Conservation (phyloP, 2,888 invertebrate genomes). For the Microctonus aethiopoides region DNA sequence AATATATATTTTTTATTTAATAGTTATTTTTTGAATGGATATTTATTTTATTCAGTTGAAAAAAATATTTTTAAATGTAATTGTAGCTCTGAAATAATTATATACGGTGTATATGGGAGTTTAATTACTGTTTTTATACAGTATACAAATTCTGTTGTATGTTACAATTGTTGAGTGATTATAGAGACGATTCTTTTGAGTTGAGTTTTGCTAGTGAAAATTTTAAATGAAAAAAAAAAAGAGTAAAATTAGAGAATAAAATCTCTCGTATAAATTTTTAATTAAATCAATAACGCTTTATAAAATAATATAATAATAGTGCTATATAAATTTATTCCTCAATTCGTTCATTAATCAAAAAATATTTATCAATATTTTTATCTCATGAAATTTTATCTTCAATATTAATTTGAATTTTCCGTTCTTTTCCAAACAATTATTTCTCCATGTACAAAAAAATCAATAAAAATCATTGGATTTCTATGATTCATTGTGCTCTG, state of each 20-base stretch:
- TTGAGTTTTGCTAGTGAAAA: too few relatives aligned
- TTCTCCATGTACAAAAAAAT: too few relatives aligned
- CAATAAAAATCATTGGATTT: not conserved
- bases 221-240: not conserved
- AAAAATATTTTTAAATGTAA: not conserved
- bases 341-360: too few relatives aligned
- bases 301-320: not conserved
- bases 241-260: not conserved
- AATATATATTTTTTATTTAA: not conserved
- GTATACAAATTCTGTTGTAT: not conserved
- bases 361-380: not conserved
- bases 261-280: not conserved
- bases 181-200: not conserved
- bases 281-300: not conserved
- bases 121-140: slow-evolving; percentile 5
- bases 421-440: too few relatives aligned
- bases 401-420: too few relatives aligned
- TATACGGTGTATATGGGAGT: not conserved
- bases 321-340: not conserved
- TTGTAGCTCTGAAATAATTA: not conserved
- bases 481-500: too few relatives aligned
- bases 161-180: not conserved
- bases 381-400: not conserved
- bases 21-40: not conserved
- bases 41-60: not conserved